Base-by-base conservation (phyloP, 2,113 vertebrate genomes). In the Eulemur macaco region DNA sequence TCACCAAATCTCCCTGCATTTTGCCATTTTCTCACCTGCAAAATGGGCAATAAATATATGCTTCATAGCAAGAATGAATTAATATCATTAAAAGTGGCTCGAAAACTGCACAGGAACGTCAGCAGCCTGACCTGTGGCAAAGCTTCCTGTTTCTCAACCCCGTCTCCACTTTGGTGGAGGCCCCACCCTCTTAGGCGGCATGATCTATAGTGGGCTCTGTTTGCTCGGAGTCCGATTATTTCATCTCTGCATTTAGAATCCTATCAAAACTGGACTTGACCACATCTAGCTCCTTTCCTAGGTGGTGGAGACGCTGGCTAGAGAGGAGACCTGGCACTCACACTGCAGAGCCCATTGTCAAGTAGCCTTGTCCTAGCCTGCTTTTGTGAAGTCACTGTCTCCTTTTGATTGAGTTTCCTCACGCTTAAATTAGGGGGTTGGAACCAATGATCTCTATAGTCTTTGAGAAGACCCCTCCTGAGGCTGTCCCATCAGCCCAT, bases 341-440 rank as follows among this genome's bases (percentile, higher is more conserved):
- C 12, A 11, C 71, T 23, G 17, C 6, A 37, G 45, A 88, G 6
- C 76, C 86, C 50, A 84, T 50, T 89, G 88, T 56, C 81, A 60
- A 6, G 7, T 37, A 0, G 42, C 54, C 47, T 27, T 58, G 29
- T 9, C n/a, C 88, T 9, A 29, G 29, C 56, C 77, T 31, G 1
- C 8, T 4, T 45, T 23, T 31, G 42, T 20, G 10, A 86, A 74
- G 27, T 68, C 15, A 1, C 15, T 47, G 23, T 84, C 52, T 87
- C 69, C 91, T 81, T 94, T 66, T 9, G 50, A 81, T 63, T 71
- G 69, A 42, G 5, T 74, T 82, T 89, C 34, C 82, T 89, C 56
- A 18, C 34, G 56, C 71, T 94, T 86, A 80, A 97, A 76, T 47
- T 54, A 91, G 50, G 64, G 64, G 77, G 88, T 77, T 93, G 54